Conservation (phyloP, 2,113 vertebrate genomes). For the Guaruba guarouba region DNA sequence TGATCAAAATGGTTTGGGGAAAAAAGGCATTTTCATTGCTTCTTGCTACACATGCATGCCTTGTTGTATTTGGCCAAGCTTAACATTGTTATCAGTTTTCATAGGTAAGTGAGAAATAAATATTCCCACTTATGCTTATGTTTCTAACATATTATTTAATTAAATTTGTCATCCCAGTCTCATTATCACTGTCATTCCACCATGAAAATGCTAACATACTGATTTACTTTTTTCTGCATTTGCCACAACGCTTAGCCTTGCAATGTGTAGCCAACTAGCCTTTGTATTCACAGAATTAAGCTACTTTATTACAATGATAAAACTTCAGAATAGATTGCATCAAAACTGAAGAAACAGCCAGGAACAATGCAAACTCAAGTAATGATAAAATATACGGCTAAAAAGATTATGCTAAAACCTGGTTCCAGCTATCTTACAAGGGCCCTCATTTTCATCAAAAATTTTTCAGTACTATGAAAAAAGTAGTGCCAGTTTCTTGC, state of each 20-base stretch:
- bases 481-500: not conserved
- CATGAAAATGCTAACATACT: not conserved
- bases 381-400: not conserved
- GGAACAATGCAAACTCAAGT: not conserved
- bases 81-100: slow-evolving; percentile 17
- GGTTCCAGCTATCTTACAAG: not conserved
- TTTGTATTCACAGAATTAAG: not conserved
- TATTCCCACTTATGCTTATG: not conserved
- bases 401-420: not conserved
- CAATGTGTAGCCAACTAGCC: not conserved
- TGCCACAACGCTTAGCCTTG: not conserved
- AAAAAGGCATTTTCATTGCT: slow-evolving; percentile 22
- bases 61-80: slow-evolving; percentile 50
- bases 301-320: not conserved
- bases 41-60: not conserved
- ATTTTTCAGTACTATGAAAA: not conserved
- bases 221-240: not conserved
- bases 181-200: slow-evolving; percentile 2
- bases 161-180: not conserved
- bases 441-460: slow-evolving; percentile 29
- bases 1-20: not conserved
- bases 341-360: not conserved
- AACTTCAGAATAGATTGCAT: not conserved
- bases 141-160: slow-evolving; percentile 14
- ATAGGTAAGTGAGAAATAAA: not conserved